phyloP scores from a whole-genome alignment of 1,140 invertebrate genomes.

The Caenorhabditis elegans region DNA sequence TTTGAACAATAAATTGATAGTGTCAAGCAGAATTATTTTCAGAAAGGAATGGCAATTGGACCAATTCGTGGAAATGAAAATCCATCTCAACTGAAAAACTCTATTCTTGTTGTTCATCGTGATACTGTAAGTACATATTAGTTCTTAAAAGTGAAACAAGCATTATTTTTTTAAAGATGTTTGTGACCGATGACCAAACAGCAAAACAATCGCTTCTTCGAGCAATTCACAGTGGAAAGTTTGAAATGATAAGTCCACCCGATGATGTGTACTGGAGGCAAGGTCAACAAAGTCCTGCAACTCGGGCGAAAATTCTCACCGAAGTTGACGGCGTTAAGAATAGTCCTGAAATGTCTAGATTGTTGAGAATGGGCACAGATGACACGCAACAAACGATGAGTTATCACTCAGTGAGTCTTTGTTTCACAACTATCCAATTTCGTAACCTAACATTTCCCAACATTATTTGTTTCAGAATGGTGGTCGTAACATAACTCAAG shows the following conservation, averaged over 20 bases:
- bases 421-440: neutral
- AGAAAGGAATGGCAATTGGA: slow-evolving; percentile 40
- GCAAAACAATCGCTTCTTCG: slow-evolving; percentile 48
- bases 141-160: neutral
- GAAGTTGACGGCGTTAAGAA: neutral
- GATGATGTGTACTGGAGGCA: slow-evolving; percentile 41
- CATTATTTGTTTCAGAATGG: neutral
- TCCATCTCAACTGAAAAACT: slow-evolving; percentile 49
- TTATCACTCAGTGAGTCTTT: slow-evolving; percentile 1
- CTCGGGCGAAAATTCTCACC: neutral
- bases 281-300: slow-evolving; percentile 15
- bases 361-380: slow-evolving; percentile 4
- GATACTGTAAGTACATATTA: slow-evolving; percentile 44
- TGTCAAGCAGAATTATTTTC: too few relatives aligned
- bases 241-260: slow-evolving; percentile 32
- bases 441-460: neutral
- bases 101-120: slow-evolving; percentile 44
- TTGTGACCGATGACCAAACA: slow-evolving; percentile 46
- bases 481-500: neutral
- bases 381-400: slow-evolving; percentile 3
- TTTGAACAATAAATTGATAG: neutral
- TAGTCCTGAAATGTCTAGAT: neutral
- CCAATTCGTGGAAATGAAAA: slow-evolving; percentile 38
- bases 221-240: slow-evolving; percentile 29
- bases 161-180: slow-evolving; percentile 46